Conservation (phyloP, 2,113 vertebrate species). For the Aegithalos caudatus region DNA sequence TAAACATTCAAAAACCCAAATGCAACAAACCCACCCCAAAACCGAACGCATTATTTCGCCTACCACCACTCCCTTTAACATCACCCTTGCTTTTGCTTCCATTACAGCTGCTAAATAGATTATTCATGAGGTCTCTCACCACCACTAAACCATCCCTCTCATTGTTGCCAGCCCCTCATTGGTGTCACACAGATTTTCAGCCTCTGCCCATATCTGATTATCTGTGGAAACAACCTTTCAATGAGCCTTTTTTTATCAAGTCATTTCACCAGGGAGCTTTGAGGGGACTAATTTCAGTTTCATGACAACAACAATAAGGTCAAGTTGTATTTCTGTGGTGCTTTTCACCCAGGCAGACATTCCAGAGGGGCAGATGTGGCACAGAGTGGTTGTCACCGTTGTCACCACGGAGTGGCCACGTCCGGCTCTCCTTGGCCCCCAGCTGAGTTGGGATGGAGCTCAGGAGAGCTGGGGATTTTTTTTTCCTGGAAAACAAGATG, state of each 20-base stretch:
- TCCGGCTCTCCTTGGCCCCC: background rate
- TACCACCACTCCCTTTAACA: background rate
- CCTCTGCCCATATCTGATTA: conserved; percentile 42
- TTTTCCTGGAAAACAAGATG: background rate
- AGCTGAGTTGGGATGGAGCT: background rate
- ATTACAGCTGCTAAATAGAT: conserved; percentile 18
- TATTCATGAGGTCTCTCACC: conserved; percentile 39
- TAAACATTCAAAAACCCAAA: background rate
- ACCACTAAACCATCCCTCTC: background rate
- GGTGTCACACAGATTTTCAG: conserved; percentile 59
- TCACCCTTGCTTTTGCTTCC: background rate
- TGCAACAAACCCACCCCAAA: background rate
- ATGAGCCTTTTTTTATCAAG: conserved; percentile 8
- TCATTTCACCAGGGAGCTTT: background rate
- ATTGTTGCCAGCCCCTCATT: conserved; percentile 40
- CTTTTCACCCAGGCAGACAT: conserved; percentile 12
- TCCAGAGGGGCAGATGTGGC: background rate
- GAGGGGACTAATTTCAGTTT: conserved; percentile 56
- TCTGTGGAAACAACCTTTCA: conserved; percentile 59
- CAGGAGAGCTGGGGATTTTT: accelerated
- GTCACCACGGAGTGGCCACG: background rate
- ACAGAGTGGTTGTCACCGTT: background rate
- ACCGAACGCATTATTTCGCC: accelerated
- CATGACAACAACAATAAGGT: conserved; percentile 50
- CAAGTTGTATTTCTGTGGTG: conserved; percentile 39